Evolutionary conservation across 2,888 invertebrate species (phyloP).

Genomic region (Chrysolina oricalcia): DNA sequence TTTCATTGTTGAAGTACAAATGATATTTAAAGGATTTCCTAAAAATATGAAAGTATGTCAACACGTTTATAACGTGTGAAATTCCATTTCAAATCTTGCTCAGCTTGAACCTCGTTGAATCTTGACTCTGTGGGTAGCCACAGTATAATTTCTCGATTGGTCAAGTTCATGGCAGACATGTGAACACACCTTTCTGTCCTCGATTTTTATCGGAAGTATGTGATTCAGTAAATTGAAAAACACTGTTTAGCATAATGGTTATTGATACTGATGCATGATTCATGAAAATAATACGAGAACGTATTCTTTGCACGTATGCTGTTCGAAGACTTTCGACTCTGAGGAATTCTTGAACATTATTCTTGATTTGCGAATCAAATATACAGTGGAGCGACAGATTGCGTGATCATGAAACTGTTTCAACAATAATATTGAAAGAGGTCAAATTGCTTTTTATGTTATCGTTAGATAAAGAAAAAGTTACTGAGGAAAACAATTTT

Average conservation of each 20-base stretch:
- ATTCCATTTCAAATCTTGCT: constrained; percentile 44
- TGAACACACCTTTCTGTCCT: constrained; percentile 21
- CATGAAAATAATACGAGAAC: not conserved
- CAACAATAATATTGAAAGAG: too few relatives aligned
- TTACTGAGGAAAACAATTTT: too few relatives aligned
- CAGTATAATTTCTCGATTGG: not conserved
- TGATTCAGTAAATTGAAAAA: constrained; percentile 31
- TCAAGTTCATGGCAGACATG: constrained; percentile 13
- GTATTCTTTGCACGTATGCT: constrained; percentile 6
- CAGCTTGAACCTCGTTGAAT: constrained; percentile 43
- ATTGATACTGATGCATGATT: constrained; percentile 4
- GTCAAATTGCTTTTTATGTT: too few relatives aligned
- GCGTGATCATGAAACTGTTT: too few relatives aligned
- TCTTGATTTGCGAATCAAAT: too few relatives aligned
- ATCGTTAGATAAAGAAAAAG: too few relatives aligned
- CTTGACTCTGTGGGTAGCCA: constrained; percentile 12
- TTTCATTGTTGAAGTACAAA: not conserved
- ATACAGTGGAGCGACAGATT: too few relatives aligned
- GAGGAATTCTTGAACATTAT: not conserved
- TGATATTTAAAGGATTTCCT: constrained; percentile 17
- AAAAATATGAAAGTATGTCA: constrained; percentile 39
- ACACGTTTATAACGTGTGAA: constrained; percentile 24
- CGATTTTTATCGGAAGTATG: constrained; percentile 2
- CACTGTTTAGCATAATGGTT: constrained; percentile 27
- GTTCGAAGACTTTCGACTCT: not conserved